Conservation (phyloP, 2,797 vertebrate species). For the Telmatherina bonti region DNA sequence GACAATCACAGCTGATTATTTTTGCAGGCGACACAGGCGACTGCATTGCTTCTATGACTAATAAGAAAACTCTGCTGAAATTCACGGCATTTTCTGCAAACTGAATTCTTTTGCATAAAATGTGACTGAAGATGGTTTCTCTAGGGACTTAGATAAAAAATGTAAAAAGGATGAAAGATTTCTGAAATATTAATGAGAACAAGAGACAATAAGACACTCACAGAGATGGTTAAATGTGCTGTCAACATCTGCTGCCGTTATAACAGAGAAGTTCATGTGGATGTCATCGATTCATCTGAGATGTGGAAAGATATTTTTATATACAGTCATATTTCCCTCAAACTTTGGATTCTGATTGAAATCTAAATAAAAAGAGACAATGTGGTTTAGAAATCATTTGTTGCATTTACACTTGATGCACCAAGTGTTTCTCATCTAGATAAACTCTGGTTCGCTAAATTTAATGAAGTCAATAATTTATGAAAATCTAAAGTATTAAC, state of each 20-base stretch:
- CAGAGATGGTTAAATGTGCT: background rate
- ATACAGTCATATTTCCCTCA: background rate
- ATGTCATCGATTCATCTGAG: background rate
- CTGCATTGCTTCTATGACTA: background rate
- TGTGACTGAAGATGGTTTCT: background rate
- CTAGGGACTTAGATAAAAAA: background rate
- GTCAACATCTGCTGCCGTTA: background rate
- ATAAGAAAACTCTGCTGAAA: background rate
- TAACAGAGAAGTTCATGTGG: background rate
- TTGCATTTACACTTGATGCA: background rate
- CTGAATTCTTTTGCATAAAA: background rate
- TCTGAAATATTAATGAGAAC: constrained; percentile 2
- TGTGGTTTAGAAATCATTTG: background rate
- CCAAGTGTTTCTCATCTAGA: background rate
- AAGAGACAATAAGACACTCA: constrained; percentile 1
- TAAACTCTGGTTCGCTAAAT: background rate
- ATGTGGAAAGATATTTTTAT: background rate
- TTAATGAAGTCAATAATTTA: background rate
- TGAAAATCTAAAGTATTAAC: background rate
- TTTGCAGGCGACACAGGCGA: background rate
- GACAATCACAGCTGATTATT: background rate
- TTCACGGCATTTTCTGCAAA: background rate
- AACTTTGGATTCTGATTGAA: background rate
- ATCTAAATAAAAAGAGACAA: background rate
- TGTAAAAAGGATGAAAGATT: background rate